Percentiles rank a stretch among this genome's conserved stretches.
Evolutionary conservation across 1,140 invertebrate species (phyloP).

Genomic region (Eueides isabella): DNA sequence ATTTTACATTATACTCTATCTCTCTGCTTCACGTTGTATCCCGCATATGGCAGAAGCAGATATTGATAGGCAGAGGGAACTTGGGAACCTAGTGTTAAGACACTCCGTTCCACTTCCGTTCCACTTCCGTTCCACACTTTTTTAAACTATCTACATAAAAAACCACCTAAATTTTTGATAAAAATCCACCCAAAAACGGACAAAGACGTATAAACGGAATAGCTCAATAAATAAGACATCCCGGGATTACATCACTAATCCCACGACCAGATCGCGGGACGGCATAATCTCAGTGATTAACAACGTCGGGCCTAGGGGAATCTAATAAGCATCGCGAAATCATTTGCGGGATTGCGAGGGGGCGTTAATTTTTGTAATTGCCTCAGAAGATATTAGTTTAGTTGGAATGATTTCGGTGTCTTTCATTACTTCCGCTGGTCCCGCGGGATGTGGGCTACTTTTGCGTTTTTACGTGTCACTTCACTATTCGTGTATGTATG

Average conservation of each 20-base stretch:
- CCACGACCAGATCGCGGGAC: slow-evolving; percentile 30
- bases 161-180: too few relatives aligned
- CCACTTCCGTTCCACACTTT: too few relatives aligned
- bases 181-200: background rate
- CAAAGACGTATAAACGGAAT: slow-evolving; percentile 16
- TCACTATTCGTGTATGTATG: background rate
- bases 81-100: too few relatives aligned
- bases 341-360: slow-evolving; percentile 43
- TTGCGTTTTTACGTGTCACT: background rate
- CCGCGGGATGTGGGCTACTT: slow-evolving; percentile 49
- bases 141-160: background rate
- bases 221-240: slow-evolving; percentile 36
- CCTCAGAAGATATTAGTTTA: slow-evolving; percentile 42
- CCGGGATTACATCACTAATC: slow-evolving; percentile 27
- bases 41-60: too few relatives aligned
- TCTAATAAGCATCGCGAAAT: slow-evolving; percentile 43
- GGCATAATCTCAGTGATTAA: slow-evolving; percentile 48
- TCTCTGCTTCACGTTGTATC: too few relatives aligned
- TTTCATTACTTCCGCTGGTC: slow-evolving; percentile 33
- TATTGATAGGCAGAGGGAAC: too few relatives aligned
- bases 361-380: slow-evolving; percentile 54
- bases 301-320: slow-evolving; percentile 39
- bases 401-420: slow-evolving; percentile 29
- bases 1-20: too few relatives aligned
- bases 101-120: too few relatives aligned